A percentile compares a stretch with the other conserved stretches of the same genome.
These are phyloP conservation scores for Phyllostomus discolor DNA, from an alignment of 2,113 vertebrate species.

Conservation along the genomic window DNA sequence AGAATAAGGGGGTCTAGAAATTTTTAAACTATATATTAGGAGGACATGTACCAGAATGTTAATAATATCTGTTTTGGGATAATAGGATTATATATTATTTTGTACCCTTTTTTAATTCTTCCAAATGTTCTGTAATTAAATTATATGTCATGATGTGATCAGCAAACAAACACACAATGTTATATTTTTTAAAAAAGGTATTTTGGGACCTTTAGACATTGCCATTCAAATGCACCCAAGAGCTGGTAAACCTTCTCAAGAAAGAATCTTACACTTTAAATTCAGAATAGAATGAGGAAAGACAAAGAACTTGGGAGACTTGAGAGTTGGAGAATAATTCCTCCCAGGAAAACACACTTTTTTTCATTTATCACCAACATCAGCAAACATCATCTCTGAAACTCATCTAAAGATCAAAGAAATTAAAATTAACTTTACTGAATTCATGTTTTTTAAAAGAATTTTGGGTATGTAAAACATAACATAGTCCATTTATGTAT, in stretches of 20 bases:
- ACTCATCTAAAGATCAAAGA: not conserved
- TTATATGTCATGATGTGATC: not conserved
- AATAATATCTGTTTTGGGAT: not conserved
- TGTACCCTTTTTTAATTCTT: not conserved
- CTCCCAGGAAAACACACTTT: not conserved
- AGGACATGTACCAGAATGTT: not conserved
- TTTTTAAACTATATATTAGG: not conserved
- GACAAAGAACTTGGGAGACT: not conserved
- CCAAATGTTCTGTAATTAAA: not conserved
- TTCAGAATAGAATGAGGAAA: not conserved
- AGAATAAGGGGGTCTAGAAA: not conserved
- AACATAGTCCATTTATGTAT: not conserved
- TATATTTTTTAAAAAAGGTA: not conserved
- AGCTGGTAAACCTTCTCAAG: not conserved
- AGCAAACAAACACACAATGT: not conserved
- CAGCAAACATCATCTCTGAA: not conserved
- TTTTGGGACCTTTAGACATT: not conserved
- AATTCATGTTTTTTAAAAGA: not conserved
- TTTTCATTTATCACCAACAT: not conserved
- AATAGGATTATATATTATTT: not conserved
- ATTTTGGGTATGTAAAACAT: not conserved
- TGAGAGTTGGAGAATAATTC: not conserved
- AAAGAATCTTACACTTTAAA: not conserved
- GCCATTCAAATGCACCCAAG: not conserved
- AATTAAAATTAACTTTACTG: not conserved